Evolutionary conservation across 2,888 invertebrate genomes (phyloP), one percentile per base, ranked within the genome.

Genomic region (Chaetogeoica ovagalla): DNA sequence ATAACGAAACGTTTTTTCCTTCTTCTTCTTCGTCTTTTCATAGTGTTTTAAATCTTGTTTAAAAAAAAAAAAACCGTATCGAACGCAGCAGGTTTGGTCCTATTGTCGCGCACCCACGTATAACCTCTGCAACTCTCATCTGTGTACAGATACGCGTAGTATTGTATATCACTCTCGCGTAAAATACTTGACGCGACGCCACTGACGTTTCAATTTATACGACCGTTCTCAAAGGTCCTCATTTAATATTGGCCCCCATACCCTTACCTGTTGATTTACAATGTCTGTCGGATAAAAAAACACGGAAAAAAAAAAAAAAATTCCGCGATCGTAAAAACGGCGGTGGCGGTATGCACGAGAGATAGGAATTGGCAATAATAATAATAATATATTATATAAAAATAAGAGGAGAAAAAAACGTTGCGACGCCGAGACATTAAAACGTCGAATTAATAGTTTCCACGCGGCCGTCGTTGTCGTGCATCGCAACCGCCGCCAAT

Each of bases 301-400:
- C 30, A 30, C 30, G 2, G 4, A 30, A 30, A 30, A 75, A 30
- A 30, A 75, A 72, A 75, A 62, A 69, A 81, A 75, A 76, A 71
- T 62, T 65, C 59, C 73, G 59, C 60, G 68, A 30, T 30, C 4
- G 81, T 1, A 48, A 48, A 48, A 13, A 48, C 48, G 48, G 48
- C 23, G 62, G 76, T n/a, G n/a, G n/a, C n/a, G n/a, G n/a, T n/a
- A n/a, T n/a, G 76, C 59, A 69, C 63, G 60, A 60, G 62, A 82
- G 74, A 70, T 68, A 62, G 43, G 52, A 62, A 30, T 76, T 37
- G 39, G 60, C 15, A 68, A 59, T 62, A 73, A 60, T 63, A 55
- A 68, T 60, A n/a, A n/a, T n/a, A 57, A 59, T 48, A 63, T 60
- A 75, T 52, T 52, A 75, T 66, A 71, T 59, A 43, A 63, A 57